Conservation (phyloP, 2,888 invertebrate species). For the Tipula helvola region DNA sequence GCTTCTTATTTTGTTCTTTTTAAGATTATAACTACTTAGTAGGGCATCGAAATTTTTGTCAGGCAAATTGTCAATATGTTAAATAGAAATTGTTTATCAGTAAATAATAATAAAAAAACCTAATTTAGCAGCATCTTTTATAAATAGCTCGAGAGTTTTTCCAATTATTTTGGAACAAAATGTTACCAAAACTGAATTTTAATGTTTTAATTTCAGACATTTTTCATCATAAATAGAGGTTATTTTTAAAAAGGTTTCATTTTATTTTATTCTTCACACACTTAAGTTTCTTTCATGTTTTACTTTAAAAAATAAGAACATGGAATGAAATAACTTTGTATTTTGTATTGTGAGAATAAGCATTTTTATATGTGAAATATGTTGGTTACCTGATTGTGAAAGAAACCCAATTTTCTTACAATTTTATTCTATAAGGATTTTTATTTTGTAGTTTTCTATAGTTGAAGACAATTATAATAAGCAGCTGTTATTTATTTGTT, state of each 20-base stretch:
- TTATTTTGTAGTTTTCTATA: neutral
- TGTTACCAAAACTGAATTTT: neutral
- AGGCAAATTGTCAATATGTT: too few species aligned
- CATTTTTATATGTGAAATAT: neutral
- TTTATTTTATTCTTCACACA: neutral
- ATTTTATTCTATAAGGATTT: neutral
- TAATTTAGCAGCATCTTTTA: too few species aligned
- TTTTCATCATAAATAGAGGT: neutral
- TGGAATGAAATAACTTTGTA: neutral
- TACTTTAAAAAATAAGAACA: neutral
- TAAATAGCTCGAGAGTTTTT: neutral
- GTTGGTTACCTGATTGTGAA: neutral
- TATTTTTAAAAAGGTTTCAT: neutral
- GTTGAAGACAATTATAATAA: neutral
- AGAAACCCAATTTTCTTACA: neutral
- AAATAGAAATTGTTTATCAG: too few species aligned
- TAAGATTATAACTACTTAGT: too few species aligned
- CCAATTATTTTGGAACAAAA: neutral
- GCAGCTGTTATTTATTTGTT: neutral
- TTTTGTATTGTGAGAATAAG: neutral
- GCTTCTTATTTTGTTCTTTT: too few species aligned
- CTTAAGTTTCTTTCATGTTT: neutral
- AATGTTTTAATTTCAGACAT: neutral
- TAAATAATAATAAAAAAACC: too few species aligned
- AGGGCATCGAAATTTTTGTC: too few species aligned